phyloP scores from a whole-genome alignment of 2,888 invertebrate species.

The Hirtodrosophila cameraria region DNA sequence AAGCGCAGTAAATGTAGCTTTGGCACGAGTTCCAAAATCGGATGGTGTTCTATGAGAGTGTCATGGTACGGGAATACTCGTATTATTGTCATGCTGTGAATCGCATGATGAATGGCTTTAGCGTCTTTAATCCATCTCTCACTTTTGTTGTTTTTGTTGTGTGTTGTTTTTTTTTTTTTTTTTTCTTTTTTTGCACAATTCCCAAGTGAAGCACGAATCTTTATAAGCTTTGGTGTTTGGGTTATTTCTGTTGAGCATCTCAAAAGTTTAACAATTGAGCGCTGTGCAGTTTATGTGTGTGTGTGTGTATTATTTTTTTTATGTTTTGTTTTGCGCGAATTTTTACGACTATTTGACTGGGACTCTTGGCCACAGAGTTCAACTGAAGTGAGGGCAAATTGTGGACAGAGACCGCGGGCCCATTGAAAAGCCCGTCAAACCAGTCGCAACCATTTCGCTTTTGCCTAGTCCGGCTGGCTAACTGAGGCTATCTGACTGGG shows the following conservation, averaged over 20 bases:
- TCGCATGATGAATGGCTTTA: conserved; percentile 66
- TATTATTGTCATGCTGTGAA: conserved; percentile 46
- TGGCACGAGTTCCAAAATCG: conserved; percentile 1
- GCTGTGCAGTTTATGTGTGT: conserved; percentile 38
- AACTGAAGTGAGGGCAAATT: conserved; percentile 59
- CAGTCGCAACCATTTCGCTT: conserved; percentile 68
- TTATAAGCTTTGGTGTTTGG: conserved; percentile 15
- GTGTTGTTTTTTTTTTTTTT: no score
- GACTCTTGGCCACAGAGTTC: conserved; percentile 57
- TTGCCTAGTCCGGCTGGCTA: conserved; percentile 56
- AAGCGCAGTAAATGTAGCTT: no score
- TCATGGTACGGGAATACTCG: conserved; percentile 10
- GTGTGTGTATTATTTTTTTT: conserved; percentile 27
- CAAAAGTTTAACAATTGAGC: conserved; percentile 46
- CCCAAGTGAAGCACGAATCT: conserved; percentile 28
- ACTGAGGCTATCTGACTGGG: conserved; percentile 42
- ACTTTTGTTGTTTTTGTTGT: no score
- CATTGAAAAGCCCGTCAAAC: conserved; percentile 76
- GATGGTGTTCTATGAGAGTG: neutral
- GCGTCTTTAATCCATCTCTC: conserved; percentile 64
- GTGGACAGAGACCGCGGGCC: conserved; percentile 57
- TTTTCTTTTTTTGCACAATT: no score
- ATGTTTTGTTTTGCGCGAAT: conserved; percentile 55
- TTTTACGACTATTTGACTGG: conserved; percentile 68
- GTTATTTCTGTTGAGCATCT: conserved; percentile 38